Conservation (phyloP, 2,797 vertebrate genomes). For the Cirrhinus mrigala region DNA sequence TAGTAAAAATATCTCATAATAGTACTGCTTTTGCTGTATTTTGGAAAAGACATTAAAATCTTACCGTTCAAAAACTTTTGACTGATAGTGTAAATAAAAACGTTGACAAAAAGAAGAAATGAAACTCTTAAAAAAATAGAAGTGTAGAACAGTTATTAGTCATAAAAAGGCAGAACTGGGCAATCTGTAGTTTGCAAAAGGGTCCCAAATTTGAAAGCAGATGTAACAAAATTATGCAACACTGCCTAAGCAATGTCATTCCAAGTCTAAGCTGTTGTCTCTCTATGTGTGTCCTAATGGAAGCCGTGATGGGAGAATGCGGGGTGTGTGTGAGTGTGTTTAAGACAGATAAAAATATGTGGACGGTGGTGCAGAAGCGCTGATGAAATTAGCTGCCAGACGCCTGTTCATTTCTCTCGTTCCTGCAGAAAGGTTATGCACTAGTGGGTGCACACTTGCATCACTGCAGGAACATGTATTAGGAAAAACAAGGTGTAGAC, state of each 20-base stretch:
- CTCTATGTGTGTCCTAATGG: background rate
- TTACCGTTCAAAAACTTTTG: too few species aligned
- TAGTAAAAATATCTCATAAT: too few species aligned
- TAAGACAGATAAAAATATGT: conserved; percentile 42
- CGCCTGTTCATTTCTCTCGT: conserved; percentile 2
- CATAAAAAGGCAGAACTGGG: background rate
- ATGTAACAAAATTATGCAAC: background rate
- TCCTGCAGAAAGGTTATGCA: background rate
- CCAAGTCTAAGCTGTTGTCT: background rate
- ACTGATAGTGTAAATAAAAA: background rate
- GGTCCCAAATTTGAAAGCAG: background rate
- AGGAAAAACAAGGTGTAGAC: background rate
- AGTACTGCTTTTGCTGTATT: too few species aligned
- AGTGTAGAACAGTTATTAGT: background rate
- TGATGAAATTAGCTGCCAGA: conserved; percentile 44
- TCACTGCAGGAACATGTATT: background rate
- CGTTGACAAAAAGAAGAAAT: background rate
- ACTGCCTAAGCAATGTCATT: background rate
- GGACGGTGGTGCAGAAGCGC: conserved; percentile 31
- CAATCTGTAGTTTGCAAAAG: background rate
- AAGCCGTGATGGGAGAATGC: background rate
- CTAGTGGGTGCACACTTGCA: background rate
- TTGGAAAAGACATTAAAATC: too few species aligned
- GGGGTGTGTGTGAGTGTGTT: background rate
- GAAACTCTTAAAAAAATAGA: background rate